Evolutionary conservation across 2,113 vertebrate genomes (phyloP).

Genomic region (Chloebia gouldiae): DNA sequence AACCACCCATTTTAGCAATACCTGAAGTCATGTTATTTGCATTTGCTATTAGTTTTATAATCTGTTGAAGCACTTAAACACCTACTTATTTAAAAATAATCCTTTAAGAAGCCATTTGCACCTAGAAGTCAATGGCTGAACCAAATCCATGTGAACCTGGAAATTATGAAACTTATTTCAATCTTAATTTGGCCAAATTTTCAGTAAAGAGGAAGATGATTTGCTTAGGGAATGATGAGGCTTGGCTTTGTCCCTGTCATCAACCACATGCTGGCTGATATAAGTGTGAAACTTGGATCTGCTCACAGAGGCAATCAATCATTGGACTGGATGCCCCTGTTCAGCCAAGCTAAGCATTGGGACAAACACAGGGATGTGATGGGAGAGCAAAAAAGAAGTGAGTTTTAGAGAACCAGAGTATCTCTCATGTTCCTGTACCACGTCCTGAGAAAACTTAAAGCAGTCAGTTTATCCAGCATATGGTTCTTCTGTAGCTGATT

Average conservation of each 20-base stretch:
- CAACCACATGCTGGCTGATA: slow-evolving; percentile 31
- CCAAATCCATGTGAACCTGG: neutral
- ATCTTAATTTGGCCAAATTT: neutral
- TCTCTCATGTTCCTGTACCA: neutral
- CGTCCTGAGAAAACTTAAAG: neutral
- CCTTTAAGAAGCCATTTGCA: neutral
- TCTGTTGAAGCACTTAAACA: neutral
- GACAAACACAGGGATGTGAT: neutral
- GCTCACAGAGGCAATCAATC: neutral
- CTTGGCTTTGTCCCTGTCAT: slow-evolving; percentile 39
- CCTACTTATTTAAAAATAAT: neutral
- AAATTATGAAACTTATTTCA: neutral
- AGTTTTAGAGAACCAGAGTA: neutral
- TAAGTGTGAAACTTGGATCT: slow-evolving; percentile 28
- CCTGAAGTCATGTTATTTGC: neutral
- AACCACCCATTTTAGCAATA: neutral
- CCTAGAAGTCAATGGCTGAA: neutral
- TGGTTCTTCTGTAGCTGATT: neutral
- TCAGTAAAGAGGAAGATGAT: neutral
- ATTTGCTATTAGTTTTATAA: neutral
- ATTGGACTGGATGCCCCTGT: neutral
- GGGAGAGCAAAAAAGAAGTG: neutral
- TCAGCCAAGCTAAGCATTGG: neutral
- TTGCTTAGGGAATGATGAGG: neutral
- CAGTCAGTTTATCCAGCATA: neutral